Evolutionary conservation across 2,888 invertebrate genomes (phyloP), one percentile per base, ranked within the genome.

Genomic region (Muschampia plurimacula): DNA sequence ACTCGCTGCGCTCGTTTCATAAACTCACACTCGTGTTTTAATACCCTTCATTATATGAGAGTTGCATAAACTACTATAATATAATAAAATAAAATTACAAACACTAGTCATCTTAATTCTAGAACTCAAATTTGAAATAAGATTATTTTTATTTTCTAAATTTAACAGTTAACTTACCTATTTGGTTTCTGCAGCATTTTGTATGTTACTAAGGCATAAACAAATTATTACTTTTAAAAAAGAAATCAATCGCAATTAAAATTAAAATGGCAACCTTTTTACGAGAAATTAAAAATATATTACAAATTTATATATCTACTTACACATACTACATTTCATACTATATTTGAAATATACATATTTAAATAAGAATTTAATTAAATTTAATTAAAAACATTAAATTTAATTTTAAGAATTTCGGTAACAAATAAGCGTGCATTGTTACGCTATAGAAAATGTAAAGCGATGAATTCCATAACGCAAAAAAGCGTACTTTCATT

Each of bases 401-500:
- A 32, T 32, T 4, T 4, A 2, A 32, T 4, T 32, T 32, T 32
- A 4, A 32, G 4, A 28, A 41, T 63, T 52, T 46, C 22, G 8
- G 2, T 15, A 64, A 64, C 69, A 70, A 70, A 64, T 55, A 70
- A 70, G 44, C 57, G 57, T 65, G 65, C 59, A 71, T 65, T 65
- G 46, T 71, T 39, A 32, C 49, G 22, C 15, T 15, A 59, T 74
- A 64, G 62, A 75, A 75, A 77, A 79, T 78, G 77, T 74, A 78
- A 78, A 74, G 22, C 9, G 2, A 76, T 75, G 77, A 77, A 77
- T 77, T 76, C 74, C 77, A 72, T 74, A 72, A 77, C 77, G 74
- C 76, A 76, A 78, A 32, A 77, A 78, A 65, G 74, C 76, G 76
- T 75, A 78, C 78, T 79, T 79, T 77, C 79, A 75, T 79, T 79